phyloP scores from a whole-genome alignment of 2,888 invertebrate species.

The Cosmopolites sordidus region DNA sequence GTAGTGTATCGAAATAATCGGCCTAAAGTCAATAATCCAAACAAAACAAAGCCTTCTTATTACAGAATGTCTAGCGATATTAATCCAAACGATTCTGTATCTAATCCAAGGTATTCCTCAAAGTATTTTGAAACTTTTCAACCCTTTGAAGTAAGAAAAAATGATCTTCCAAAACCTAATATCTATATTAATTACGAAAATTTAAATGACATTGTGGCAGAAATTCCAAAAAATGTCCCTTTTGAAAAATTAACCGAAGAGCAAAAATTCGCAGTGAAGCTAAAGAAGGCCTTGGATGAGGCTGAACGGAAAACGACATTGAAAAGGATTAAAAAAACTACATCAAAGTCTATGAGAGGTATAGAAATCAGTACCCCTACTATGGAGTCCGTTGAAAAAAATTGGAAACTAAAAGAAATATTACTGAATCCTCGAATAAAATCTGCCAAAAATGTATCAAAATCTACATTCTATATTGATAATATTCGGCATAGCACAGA shows the following conservation, averaged over 20 bases:
- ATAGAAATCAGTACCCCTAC: slow-evolving; percentile 38
- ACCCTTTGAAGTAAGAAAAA: neutral
- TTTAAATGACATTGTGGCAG: slow-evolving; percentile 34
- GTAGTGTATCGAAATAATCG: slow-evolving; percentile 26
- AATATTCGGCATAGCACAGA: slow-evolving; percentile 20
- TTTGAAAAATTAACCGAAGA: slow-evolving; percentile 36
- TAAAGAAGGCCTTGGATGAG: slow-evolving; percentile 37
- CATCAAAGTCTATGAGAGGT: slow-evolving; percentile 22
- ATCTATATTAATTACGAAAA: slow-evolving; percentile 32
- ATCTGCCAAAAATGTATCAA: slow-evolving; percentile 5
- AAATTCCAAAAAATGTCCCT: slow-evolving; percentile 34
- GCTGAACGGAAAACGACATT: slow-evolving; percentile 36
- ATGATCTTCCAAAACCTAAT: slow-evolving; percentile 21
- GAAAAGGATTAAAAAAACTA: slow-evolving; percentile 30
- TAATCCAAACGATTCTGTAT: slow-evolving; percentile 32
- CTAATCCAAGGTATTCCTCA: slow-evolving; percentile 30
- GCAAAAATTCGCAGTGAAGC: slow-evolving; percentile 37
- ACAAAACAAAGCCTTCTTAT: neutral
- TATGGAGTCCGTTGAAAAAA: slow-evolving; percentile 36
- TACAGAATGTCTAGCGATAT: slow-evolving; percentile 16
- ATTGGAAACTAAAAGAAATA: slow-evolving; percentile 33
- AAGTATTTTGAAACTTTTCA: slow-evolving; percentile 5
- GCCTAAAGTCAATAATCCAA: slow-evolving; percentile 6
- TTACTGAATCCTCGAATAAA: slow-evolving; percentile 27
- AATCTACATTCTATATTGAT: neutral